These are phyloP conservation scores for Ypsolopha scabrella DNA, from an alignment of 2,888 invertebrate genomes.

Conservation along the genomic window DNA sequence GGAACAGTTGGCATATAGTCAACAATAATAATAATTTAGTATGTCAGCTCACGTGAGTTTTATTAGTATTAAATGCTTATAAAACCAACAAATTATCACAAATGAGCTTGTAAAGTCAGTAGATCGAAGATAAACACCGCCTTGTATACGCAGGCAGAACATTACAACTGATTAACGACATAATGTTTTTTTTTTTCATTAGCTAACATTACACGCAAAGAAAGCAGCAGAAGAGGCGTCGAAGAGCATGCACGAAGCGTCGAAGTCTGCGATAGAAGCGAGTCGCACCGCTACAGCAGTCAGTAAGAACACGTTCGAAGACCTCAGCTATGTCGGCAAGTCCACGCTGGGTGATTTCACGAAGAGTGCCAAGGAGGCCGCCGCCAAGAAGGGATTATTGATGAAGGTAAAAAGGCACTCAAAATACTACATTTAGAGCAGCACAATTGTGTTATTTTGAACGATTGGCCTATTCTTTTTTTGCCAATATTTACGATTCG, in stretches of 20 bases:
- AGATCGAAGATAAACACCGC: background rate
- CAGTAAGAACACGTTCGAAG: constrained; percentile 89
- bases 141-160: background rate
- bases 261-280: constrained; percentile 86
- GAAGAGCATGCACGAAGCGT: constrained; percentile 86
- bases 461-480: too few species aligned
- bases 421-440: too few species aligned
- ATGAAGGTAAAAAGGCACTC: constrained; percentile 67
- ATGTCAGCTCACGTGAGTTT: too few species aligned
- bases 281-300: constrained; percentile 90
- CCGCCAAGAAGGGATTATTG: constrained; percentile 85
- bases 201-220: constrained; percentile 90
- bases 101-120: background rate
- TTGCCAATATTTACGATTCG: too few species aligned
- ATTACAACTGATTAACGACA: background rate
- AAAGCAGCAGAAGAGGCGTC: constrained; percentile 87
- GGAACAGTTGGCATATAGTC: too few species aligned
- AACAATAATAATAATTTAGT: too few species aligned
- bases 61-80: too few species aligned
- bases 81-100: too few species aligned
- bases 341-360: constrained; percentile 91
- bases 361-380: constrained; percentile 91
- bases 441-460: background rate
- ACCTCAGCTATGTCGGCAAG: constrained; percentile 90
- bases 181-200: constrained; percentile 8